Percentiles rank a stretch among this genome's conserved stretches.
Conservation (phyloP, 2,888 invertebrate species). For the Hetaerina titia region DNA sequence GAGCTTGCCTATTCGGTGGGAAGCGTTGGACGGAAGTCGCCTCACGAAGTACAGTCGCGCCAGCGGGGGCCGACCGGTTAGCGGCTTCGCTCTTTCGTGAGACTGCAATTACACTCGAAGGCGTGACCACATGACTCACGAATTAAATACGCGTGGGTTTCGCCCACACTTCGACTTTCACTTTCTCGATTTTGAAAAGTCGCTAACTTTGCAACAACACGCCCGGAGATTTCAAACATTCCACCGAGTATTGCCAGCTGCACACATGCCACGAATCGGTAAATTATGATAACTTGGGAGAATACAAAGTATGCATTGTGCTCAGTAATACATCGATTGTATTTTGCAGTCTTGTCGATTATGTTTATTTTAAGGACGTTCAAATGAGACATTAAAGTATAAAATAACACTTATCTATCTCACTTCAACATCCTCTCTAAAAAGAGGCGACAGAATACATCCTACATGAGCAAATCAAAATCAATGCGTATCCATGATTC, state of each 20-base stretch:
- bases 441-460: too few relatives aligned
- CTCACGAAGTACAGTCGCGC: background rate
- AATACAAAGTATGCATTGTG: too few relatives aligned
- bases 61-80: background rate
- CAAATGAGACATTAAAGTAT: too few relatives aligned
- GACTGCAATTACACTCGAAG: background rate
- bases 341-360: too few relatives aligned
- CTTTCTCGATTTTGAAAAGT: constrained; percentile 23
- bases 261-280: background rate
- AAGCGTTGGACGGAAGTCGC: background rate
- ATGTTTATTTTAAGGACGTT: too few relatives aligned
- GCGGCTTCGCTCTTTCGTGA: background rate
- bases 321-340: too few relatives aligned
- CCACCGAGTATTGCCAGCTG: background rate
- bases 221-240: background rate
- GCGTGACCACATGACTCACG: constrained; percentile 6
- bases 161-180: background rate
- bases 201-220: background rate
- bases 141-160: background rate
- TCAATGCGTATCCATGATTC: too few relatives aligned
- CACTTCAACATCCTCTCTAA: too few relatives aligned
- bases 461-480: too few relatives aligned
- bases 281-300: too few relatives aligned
- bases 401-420: too few relatives aligned
- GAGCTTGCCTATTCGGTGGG: too few relatives aligned